Percentiles rank a stretch among this genome's conserved stretches.
These are phyloP conservation scores for Spatulosminthurus flaviceps DNA, from an alignment of 2,888 invertebrate species.

Conservation along the genomic window DNA sequence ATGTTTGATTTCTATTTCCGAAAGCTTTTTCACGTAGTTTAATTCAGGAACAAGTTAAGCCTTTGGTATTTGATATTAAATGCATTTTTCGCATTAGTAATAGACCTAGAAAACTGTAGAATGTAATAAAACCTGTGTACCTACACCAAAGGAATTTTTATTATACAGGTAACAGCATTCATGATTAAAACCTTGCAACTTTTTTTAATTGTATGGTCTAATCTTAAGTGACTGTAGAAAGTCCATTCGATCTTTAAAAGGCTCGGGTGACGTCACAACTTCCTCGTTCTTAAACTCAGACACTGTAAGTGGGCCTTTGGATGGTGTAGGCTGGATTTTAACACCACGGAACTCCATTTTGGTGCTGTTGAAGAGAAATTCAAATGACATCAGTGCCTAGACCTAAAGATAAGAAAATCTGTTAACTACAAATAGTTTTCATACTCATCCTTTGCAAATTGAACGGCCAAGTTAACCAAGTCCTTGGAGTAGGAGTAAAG, in stretches of 20 bases:
- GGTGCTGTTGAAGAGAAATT: neutral
- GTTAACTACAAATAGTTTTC: neutral
- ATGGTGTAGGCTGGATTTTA: neutral
- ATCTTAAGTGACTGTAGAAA: neutral
- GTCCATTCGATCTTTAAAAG: neutral
- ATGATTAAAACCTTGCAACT: no score
- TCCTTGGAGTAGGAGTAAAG: slow-evolving; percentile 25
- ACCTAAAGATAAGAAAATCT: neutral
- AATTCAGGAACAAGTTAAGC: no score
- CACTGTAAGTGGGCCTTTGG: neutral
- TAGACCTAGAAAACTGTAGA: no score
- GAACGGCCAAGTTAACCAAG: slow-evolving; percentile 6
- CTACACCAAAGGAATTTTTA: no score
- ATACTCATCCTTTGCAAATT: slow-evolving; percentile 26
- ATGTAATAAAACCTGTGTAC: no score
- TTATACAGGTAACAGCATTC: no score
- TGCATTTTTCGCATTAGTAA: no score
- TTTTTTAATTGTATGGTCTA: neutral
- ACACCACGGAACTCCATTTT: slow-evolving; percentile 10
- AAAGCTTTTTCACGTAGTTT: no score
- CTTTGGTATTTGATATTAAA: no score
- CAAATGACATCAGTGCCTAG: no score
- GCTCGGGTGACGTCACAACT: neutral
- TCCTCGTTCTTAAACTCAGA: neutral
- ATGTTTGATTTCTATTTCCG: no score